Base-by-base conservation (phyloP, 92 coral and sea anemone genomes). In the Meandrina meandrites region DNA sequence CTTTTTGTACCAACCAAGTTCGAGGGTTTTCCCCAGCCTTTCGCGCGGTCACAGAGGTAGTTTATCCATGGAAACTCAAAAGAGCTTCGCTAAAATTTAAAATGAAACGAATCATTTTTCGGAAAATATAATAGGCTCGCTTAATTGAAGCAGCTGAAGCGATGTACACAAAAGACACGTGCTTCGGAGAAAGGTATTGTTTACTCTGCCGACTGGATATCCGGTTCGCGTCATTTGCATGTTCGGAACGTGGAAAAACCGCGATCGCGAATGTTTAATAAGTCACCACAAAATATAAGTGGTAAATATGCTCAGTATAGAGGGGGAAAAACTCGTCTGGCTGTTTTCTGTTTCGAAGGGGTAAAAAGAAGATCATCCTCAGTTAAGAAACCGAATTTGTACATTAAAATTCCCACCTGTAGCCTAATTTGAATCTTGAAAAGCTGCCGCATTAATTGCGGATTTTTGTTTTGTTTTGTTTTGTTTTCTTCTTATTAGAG, bases 21-120 rank as follows among this genome's bases (percentile, higher is more conserved):
- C 42, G 19, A 22, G 85, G 85, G 45, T 66, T 81, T 69, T 35
- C 86, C 86, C 86, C 78, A 32, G 78, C 54, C 66, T 67, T 42
- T 51, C 35, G 78, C 86, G n/a, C 53, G 78, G 86, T 34, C 66
- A 31, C 76, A 24, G 17, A 18, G 4, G 6, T 40, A 40, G 45
- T 6, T 40, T 40, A 16, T 48, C 78, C 62, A 64, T 60, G 54
- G 54, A 80, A 60, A 40, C 35, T 22, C 19, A 4, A 45, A 54
- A 51, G 45, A 22, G 67, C 68, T 57, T 78, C 69, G 42, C 2
- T 3, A 14, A 34, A 31, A 22, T 54, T 54, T 79, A 16, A 14
- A 60, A 37, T 36, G 5, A 60, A 80, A n/a, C 60, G 27, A 80
- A 40, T 37, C 19, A 60, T 24, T 60, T 8, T 1, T 12, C 0